Conservation (phyloP, 2,797 vertebrate genomes). For the Loriculus beryllinus region DNA sequence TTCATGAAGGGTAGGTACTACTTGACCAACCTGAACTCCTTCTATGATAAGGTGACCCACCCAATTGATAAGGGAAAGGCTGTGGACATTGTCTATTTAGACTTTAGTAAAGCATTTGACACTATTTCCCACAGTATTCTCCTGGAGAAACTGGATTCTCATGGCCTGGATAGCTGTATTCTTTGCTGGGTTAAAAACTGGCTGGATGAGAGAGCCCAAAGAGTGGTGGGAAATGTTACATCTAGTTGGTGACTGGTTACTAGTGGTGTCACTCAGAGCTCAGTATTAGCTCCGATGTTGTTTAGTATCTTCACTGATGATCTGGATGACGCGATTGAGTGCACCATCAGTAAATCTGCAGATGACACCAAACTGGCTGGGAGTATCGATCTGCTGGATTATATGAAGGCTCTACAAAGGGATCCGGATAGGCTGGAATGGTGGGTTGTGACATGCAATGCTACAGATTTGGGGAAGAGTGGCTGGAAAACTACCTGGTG, state of each 20-base stretch:
- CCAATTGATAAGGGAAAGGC: background rate
- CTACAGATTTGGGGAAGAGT: background rate
- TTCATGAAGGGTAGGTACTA: no score
- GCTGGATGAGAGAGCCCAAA: background rate
- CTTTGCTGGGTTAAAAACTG: background rate
- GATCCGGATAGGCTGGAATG: background rate
- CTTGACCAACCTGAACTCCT: background rate
- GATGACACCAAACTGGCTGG: background rate
- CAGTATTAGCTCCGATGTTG: background rate
- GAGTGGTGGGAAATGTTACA: background rate
- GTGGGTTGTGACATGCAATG: background rate
- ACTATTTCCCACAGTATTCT: background rate
- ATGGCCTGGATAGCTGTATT: background rate
- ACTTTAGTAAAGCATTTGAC: background rate
- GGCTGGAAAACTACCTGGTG: background rate
- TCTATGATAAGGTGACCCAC: background rate
- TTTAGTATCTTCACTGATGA: background rate
- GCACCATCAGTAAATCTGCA: background rate
- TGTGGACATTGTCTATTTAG: background rate
- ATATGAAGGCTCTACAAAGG: background rate
- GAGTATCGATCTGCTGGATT: background rate
- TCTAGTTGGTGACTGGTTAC: background rate
- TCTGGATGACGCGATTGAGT: background rate
- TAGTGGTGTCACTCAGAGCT: background rate
- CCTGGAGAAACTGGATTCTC: background rate